These are phyloP conservation scores for Grallaria varia DNA, from an alignment of 2,113 vertebrate genomes.

Conservation along the genomic window DNA sequence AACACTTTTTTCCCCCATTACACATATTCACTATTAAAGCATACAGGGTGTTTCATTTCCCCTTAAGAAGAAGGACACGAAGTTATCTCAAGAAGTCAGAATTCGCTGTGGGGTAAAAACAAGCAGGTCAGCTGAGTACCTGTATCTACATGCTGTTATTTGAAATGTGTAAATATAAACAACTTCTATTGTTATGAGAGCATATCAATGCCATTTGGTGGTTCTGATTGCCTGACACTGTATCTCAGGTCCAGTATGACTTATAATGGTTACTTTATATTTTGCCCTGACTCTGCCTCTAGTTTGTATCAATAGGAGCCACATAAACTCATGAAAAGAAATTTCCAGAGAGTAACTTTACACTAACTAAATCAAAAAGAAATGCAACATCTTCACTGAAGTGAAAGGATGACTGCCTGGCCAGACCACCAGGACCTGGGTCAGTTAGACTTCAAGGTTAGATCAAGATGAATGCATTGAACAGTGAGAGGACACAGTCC, in stretches of 20 bases:
- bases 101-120: not conserved
- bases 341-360: not conserved
- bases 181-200: not conserved
- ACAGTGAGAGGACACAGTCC: not conserved
- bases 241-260: not conserved
- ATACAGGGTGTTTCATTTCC: not conserved
- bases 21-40: not conserved
- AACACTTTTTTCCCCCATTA: not conserved
- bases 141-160: not conserved
- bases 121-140: not conserved
- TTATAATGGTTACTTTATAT: not conserved
- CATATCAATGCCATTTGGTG: not conserved
- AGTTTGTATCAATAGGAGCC: not conserved
- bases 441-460: not conserved
- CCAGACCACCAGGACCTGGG: not conserved
- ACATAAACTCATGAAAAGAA: rapidly evolving
- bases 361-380: not conserved
- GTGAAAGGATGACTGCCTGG: not conserved
- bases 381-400: not conserved
- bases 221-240: not conserved
- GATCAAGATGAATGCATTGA: not conserved
- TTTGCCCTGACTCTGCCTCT: not conserved
- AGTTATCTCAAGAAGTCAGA: not conserved
- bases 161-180: not conserved
- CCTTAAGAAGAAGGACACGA: not conserved